Evolutionary conservation across 1,140 invertebrate genomes (phyloP), one percentile per base, ranked within the genome.

Genomic region (Solenopsis invicta): DNA sequence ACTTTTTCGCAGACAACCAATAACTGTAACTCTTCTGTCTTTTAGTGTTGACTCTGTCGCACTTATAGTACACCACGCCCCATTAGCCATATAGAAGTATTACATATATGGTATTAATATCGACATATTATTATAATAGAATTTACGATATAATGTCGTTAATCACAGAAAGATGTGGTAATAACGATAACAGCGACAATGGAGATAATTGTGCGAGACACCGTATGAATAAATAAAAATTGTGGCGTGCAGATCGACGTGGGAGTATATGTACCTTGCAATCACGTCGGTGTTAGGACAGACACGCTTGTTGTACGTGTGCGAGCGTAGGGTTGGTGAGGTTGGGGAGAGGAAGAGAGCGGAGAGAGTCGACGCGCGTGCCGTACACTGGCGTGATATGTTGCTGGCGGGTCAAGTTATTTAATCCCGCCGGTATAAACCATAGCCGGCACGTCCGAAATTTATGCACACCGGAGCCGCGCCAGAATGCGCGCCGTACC

Each of bases 391-490:
- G 18, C 85, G 90, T 94, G 93, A 94, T 94, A 94, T 94, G 94
- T 94, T 93, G 90, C 93, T 86, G 94, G 88, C 90, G 92, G 93
- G 93, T 94, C 94, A 94, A 94, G 94, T 94, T 94, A 94, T 94
- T 94, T 94, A 94, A 94, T 94, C 93, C 94, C 90, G 87, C 88
- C 88, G 88, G 92, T 92, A 93, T 94, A 94, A 94, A 94, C 92
- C 92, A 94, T 92, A 88, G 91, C 91, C 82, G 92, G 90, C 91
- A 92, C 88, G 92, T 89, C 88, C 78, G 90, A 93, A 94, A 94
- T 94, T 94, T 94, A 94, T 94, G 90, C 91, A 75, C 91, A 67
- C 82, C 61, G 77, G n/a, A 61, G 69, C 66, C 84, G 67, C 69
- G 62, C 56, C 88, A 67, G 89, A 87, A 90, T 91, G 88, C 78